Percentiles rank a stretch among this genome's conserved stretches.
Evolutionary conservation across 1,140 invertebrate genomes (phyloP).

Genomic region (Drosophila sechellia): DNA sequence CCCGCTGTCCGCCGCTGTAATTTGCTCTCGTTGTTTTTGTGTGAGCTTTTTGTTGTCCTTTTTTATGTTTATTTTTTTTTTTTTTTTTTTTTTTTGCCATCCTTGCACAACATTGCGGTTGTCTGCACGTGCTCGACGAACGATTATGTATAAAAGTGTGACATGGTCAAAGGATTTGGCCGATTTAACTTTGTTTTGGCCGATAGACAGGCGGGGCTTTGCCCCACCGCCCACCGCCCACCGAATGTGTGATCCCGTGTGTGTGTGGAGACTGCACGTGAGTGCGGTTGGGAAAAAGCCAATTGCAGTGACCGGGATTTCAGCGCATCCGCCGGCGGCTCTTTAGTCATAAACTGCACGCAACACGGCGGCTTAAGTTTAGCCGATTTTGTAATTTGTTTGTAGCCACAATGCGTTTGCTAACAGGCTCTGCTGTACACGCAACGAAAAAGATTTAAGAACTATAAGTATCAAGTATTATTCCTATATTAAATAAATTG

Average conservation of each 20-base stretch:
- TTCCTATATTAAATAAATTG: background rate
- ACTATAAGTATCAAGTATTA: too few relatives aligned
- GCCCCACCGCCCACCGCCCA: background rate
- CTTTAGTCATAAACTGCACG: constrained; percentile 39
- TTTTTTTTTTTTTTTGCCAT: constrained; percentile 2
- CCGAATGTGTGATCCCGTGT: background rate
- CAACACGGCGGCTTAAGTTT: constrained; percentile 46
- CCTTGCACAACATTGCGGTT: constrained; percentile 66
- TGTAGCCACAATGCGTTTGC: constrained; percentile 33
- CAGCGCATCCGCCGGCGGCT: constrained; percentile 10
- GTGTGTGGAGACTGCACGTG: constrained; percentile 27
- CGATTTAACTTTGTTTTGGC: constrained; percentile 64
- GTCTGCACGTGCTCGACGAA: constrained; percentile 60
- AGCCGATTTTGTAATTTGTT: constrained; percentile 52
- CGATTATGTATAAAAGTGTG: constrained; percentile 61
- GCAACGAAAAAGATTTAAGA: background rate
- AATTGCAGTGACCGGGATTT: constrained; percentile 38
- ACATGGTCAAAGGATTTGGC: constrained; percentile 64
- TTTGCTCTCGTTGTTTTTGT: constrained; percentile 31
- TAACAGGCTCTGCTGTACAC: constrained; percentile 9
- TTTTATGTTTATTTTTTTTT: background rate
- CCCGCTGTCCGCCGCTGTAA: constrained; percentile 14
- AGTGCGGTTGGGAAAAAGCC: constrained; percentile 36
- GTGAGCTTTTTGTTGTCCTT: constrained; percentile 18
- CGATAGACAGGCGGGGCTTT: constrained; percentile 19